These are phyloP conservation scores for Lithosia quadra DNA, from an alignment of 2,888 invertebrate species.

Conservation along the genomic window DNA sequence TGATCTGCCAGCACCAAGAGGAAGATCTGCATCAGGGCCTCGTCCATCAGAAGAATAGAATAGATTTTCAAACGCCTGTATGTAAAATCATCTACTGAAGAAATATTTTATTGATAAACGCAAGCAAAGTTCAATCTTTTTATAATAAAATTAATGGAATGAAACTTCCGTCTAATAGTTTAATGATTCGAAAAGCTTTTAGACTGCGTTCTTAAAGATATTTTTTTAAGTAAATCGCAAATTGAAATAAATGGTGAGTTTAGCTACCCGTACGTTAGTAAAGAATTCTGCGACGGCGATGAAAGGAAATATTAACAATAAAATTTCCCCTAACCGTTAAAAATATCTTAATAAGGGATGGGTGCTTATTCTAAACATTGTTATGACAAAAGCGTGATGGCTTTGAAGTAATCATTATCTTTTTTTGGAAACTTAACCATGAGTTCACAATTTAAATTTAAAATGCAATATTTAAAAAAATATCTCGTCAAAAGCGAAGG, in stretches of 20 bases:
- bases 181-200: slow-evolving; percentile 20
- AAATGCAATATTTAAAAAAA: not conserved
- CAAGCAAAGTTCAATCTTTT: not conserved
- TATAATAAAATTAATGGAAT: slow-evolving; percentile 19
- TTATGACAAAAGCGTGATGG: not conserved
- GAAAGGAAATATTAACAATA: slow-evolving; percentile 15
- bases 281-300: slow-evolving; percentile 14
- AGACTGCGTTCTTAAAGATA: not conserved
- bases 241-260: slow-evolving; percentile 16
- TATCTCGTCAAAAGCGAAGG: not conserved
- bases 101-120: not conserved
- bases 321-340: slow-evolving; percentile 3
- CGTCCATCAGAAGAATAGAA: no score
- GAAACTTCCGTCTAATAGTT: slow-evolving; percentile 15
- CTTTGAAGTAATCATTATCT: not conserved
- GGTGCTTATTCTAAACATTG: slow-evolving; percentile 5
- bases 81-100: not conserved
- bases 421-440: not conserved
- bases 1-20: no score
- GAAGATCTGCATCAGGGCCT: no score
- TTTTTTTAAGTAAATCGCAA: slow-evolving; percentile 17
- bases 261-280: slow-evolving; percentile 3
- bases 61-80: no score
- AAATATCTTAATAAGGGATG: slow-evolving; percentile 3
- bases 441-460: not conserved